Percentiles rank a stretch among this genome's conserved stretches.
Evolutionary conservation across 2,888 invertebrate genomes (phyloP).

Genomic region (Folsomia candida): DNA sequence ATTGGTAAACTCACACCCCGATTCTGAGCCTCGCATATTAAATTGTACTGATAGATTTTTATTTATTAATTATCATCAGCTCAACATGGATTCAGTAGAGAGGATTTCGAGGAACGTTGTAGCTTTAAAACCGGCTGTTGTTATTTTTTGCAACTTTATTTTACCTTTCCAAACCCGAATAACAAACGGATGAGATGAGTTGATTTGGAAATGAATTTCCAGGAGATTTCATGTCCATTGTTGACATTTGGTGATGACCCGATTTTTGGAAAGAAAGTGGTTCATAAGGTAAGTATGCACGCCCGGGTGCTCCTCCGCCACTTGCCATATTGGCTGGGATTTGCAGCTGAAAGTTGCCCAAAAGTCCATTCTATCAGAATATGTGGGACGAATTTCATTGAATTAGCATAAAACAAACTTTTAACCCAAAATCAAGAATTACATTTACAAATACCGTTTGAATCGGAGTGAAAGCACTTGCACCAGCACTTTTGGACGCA

Average conservation of each 20-base stretch:
- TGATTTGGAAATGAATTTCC: conserved; percentile 78
- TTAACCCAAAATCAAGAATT: conserved; percentile 37
- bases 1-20: too few species aligned
- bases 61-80: too few species aligned
- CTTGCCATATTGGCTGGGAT: conserved; percentile 66
- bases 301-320: conserved; percentile 62
- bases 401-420: conserved; percentile 18
- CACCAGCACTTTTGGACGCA: conserved; percentile 51
- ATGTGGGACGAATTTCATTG: not conserved
- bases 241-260: conserved; percentile 52
- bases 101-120: too few species aligned
- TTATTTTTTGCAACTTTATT: too few species aligned
- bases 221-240: conserved; percentile 55
- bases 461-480: conserved; percentile 84
- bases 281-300: conserved; percentile 81
- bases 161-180: too few species aligned
- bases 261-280: conserved; percentile 82
- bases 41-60: too few species aligned
- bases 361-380: conserved; percentile 10
- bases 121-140: too few species aligned
- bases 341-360: conserved; percentile 43
- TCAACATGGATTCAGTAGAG: too few species aligned
- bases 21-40: too few species aligned
- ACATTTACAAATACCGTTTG: conserved; percentile 55
- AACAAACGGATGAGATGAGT: too few species aligned